Base-by-base conservation (phyloP, 2,113 vertebrate species). In the Anser cygnoides region DNA sequence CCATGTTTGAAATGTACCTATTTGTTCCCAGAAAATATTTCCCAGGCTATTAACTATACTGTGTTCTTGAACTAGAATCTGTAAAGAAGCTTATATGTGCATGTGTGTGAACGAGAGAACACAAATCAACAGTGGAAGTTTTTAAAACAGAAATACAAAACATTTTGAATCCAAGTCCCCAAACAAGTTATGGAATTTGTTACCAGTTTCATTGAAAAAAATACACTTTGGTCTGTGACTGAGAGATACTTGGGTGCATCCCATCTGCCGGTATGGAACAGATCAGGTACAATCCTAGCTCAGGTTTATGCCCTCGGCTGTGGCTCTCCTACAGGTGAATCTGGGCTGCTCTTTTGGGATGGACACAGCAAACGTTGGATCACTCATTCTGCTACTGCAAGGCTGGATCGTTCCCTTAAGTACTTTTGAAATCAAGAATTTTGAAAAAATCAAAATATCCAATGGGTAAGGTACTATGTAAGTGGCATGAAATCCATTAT, bases 41-140 rank as follows among this genome's bases (percentile, higher is more conserved):
- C 73, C 26, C 44, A 66, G 28, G 11, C 19, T 77, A 68, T 59
- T 31, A 61, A 11, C 23, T 43, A 18, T 4, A 43, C 1, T 4
- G 55, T 46, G 7, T 41, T 89, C 35, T 70, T 82, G 21, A 77
- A 62, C 20, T 6, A n/a, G 10, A 65, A 29, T 49, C n/a, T 73
- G 65, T 44, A 89, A 21, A 29, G 43, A 52, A 90, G 31, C 0
- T 2, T 2, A 0, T 7, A 13, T 17, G 15, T 41, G 3, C 0
- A 1, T 43, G 19, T 28, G 23, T 18, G 41, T 3, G 21, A n/a
- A 79, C 18, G 35, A 77, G 23, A 25, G 66, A 85, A 39, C 68
- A 77, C 14, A 76, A 72, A 89, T 70, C 68, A 92, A 83, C 66
- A 85, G 43, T 52, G 43, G 35, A 46, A 46, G 49, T 7, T 79